Percentiles rank a stretch among this genome's conserved stretches.
Evolutionary conservation across 2,113 vertebrate species (phyloP).

Genomic region (Rhinopomastus cyanomelas): DNA sequence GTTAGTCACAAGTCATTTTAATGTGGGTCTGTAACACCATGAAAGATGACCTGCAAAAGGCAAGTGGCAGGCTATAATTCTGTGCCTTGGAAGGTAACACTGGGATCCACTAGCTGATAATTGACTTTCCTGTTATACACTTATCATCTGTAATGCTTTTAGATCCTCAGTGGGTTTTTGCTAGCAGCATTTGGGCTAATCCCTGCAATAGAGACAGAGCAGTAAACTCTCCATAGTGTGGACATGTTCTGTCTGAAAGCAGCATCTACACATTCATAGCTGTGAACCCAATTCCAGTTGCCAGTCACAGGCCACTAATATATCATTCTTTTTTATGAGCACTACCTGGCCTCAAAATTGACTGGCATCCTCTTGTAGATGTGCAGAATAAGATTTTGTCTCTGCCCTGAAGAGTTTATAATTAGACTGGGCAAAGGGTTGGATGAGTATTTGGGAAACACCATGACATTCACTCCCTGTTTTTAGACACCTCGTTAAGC

Average conservation of each 20-base stretch:
- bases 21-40: constrained; percentile 36
- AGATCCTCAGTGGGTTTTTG: neutral
- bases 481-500: neutral
- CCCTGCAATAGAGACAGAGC: neutral
- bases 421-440: neutral
- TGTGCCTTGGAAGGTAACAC: constrained; percentile 22
- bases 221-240: neutral
- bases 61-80: constrained; percentile 21
- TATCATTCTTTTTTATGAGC: neutral
- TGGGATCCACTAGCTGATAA: neutral
- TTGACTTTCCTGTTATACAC: constrained; percentile 42
- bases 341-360: neutral
- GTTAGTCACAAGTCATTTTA: constrained; percentile 53
- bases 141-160: constrained; percentile 40
- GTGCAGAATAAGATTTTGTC: neutral
- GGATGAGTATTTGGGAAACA: neutral
- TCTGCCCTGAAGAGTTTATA: neutral
- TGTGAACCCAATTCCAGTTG: neutral
- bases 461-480: neutral
- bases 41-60: constrained; percentile 42
- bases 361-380: neutral
- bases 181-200: neutral
- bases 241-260: neutral
- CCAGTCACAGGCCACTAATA: neutral
- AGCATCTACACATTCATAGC: neutral